These are phyloP conservation scores for Sphaeridia pumilis DNA, from an alignment of 2,888 invertebrate species.

Conservation along the genomic window DNA sequence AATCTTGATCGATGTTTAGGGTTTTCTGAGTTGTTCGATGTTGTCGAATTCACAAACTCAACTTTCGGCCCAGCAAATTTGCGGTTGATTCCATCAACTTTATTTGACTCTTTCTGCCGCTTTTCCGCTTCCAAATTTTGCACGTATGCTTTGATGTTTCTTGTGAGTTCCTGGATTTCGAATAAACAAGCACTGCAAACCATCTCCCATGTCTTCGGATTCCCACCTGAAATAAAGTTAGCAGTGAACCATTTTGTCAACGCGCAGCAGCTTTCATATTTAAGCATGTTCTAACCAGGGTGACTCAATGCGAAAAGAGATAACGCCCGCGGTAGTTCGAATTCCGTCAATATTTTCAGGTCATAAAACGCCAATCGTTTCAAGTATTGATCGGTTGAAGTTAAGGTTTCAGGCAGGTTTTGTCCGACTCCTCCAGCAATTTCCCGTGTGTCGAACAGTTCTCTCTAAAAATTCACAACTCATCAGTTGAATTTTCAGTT, in stretches of 20 bases:
- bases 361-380: conserved; percentile 13
- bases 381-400: conserved; percentile 5
- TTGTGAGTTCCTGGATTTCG: conserved; percentile 7
- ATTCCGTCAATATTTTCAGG: conserved; percentile 13
- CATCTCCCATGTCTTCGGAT: conserved; percentile 12
- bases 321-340: conserved; percentile 5
- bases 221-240: conserved; percentile 5
- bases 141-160: conserved; percentile 4
- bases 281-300: conserved; percentile 3
- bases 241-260: too few relatives aligned
- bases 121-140: conserved; percentile 3
- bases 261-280: neutral
- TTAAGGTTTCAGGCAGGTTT: conserved; percentile 4
- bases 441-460: conserved; percentile 7
- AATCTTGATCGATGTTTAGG: neutral
- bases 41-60: neutral
- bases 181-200: conserved; percentile 10
- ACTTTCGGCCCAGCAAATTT: conserved; percentile 7
- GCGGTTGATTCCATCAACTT: neutral
- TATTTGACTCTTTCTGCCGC: neutral
- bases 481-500: neutral
- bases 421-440: conserved; percentile 3
- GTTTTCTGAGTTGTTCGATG: neutral
- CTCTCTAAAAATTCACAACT: conserved; percentile 2
- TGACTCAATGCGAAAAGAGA: conserved; percentile 12